Percentiles rank a stretch among this genome's conserved stretches.
phyloP scores from a whole-genome alignment of 2,888 invertebrate genomes.

The Hydrotaea diabolus region DNA sequence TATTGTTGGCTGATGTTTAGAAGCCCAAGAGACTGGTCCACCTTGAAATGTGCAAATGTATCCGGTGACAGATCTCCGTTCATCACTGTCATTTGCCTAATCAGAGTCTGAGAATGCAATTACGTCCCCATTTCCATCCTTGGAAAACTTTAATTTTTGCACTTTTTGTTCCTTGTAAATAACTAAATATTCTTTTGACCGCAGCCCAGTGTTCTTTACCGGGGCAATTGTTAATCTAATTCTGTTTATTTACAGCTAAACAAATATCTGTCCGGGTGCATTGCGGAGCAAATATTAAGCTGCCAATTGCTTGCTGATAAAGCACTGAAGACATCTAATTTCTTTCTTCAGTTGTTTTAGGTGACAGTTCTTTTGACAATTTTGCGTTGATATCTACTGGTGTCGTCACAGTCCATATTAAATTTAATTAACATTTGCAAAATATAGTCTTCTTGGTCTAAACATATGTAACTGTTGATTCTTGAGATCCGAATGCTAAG shows the following conservation, averaged over 20 bases:
- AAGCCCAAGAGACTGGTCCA: too few relatives aligned
- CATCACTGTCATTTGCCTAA: neutral
- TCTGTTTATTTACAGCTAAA: neutral
- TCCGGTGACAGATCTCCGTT: neutral
- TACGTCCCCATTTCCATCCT: neutral
- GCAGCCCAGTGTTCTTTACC: neutral
- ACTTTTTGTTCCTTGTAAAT: neutral
- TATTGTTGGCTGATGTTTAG: too few relatives aligned
- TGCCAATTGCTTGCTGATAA: too few relatives aligned
- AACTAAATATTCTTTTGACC: neutral
- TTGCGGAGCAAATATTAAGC: neutral
- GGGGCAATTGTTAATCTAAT: neutral
- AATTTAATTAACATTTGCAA: neutral
- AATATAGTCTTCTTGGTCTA: too few relatives aligned
- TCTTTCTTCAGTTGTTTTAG: neutral
- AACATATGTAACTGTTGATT: neutral
- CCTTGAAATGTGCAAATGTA: too few relatives aligned
- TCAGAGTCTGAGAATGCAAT: too few relatives aligned
- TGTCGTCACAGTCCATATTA: neutral
- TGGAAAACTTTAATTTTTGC: neutral
- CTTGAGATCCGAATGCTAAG: too few relatives aligned
- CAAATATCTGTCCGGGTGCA: neutral
- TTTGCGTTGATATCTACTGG: too few relatives aligned
- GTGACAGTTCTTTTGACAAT: too few relatives aligned
- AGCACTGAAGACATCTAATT: neutral